Base-by-base conservation (phyloP, 2,888 invertebrate species). In the Clepsis dumicolana region DNA sequence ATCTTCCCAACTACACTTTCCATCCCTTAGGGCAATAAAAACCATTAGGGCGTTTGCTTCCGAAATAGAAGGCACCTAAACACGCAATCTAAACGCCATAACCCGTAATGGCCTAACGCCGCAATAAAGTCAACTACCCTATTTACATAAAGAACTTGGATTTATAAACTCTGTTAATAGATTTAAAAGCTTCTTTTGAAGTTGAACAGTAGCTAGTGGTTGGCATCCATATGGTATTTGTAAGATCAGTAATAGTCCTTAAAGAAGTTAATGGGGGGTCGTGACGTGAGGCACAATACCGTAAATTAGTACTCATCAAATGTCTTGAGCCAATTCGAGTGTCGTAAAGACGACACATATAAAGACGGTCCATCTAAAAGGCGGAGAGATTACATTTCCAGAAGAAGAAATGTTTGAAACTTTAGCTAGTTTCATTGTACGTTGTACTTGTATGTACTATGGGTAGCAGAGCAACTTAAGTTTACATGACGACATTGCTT, bases 11-110 rank as follows among this genome's bases (percentile, higher is more conserved):
- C 44, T 67, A 62, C 50, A 63, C 75, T 75, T 73, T 74, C 77
- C 77, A 76, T 76, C 78, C 76, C 74, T 72, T 70, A 70, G 72
- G 67, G 75, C 74, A 76, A 75, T 80, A 77, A 81, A 79, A 77
- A 70, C 77, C 74, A 76, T 81, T 78, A 81, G 74, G 64, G 54
- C 44, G 48, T 64, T 65, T 16, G 57, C 35, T 56, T 72, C 77
- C 56, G 72, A 84, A 87, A 85, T 87, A 88, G 85, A 85, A 78
- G 75, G 64, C 73, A 77, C 77, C 76, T 76, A 74, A 80, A 82
- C 80, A 76, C 80, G 81, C 81, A 79, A 80, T 80, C 82, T 80
- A 85, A 77, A 85, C 79, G 73, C 79, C 67, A 57, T 57, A 70
- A 79, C 79, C 76, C 79, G 65, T 69, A 74, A 77, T 78, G 73